phyloP scores from a whole-genome alignment of 2,797 vertebrate genomes.

The Alauda arvensis region DNA sequence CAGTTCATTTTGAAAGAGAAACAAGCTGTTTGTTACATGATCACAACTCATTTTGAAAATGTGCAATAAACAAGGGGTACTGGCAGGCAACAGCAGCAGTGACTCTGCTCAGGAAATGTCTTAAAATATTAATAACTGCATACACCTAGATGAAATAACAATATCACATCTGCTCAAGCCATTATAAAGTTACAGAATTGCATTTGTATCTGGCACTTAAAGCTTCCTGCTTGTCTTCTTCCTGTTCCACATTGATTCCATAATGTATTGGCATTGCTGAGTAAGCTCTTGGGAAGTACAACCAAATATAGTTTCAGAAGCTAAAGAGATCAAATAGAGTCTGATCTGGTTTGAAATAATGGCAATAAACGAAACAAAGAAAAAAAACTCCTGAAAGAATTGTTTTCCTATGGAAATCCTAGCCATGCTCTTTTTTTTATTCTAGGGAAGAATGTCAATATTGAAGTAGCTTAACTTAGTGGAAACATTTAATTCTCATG shows the following conservation, averaged over 20 bases:
- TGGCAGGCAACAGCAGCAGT: background rate
- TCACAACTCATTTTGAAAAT: background rate
- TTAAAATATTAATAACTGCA: background rate
- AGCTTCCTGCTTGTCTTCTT: background rate
- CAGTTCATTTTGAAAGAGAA: background rate
- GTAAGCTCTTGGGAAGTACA: background rate
- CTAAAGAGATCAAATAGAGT: background rate
- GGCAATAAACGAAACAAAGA: background rate
- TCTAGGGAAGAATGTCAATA: background rate
- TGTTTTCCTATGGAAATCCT: background rate
- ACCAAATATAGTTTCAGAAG: background rate
- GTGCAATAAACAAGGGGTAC: background rate
- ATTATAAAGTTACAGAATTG: constrained; percentile 9
- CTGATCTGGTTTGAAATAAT: background rate
- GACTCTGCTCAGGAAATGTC: background rate
- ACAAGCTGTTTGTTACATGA: background rate
- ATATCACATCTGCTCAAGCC: background rate
- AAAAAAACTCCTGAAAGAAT: background rate
- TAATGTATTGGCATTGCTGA: background rate
- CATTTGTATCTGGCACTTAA: background rate
- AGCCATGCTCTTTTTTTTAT: background rate
- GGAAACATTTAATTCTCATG: constrained; percentile 24
- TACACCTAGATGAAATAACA: background rate
- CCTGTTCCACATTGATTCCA: background rate
- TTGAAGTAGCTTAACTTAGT: constrained; percentile 6